Conservation (phyloP, 2,113 vertebrate genomes). For the Oncorhynchus mykiss region DNA sequence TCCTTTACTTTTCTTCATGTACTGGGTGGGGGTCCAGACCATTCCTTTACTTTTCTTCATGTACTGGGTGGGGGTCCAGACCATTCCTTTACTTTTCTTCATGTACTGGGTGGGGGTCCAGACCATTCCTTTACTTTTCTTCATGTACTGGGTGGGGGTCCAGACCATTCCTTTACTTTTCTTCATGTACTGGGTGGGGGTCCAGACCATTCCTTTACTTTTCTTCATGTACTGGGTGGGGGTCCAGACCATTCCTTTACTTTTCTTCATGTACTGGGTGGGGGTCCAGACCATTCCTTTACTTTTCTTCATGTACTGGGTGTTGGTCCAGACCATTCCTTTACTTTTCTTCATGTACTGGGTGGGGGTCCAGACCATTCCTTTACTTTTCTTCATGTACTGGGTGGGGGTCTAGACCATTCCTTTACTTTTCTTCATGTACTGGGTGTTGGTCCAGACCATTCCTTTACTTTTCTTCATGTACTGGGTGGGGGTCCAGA, state of each 20-base stretch:
- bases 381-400: not conserved
- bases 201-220: not conserved
- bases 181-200: no score
- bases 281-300: not conserved
- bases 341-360: not conserved
- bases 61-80: no score
- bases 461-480: constrained; percentile 4
- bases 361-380: not conserved
- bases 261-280: no score
- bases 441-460: no score
- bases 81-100: not conserved
- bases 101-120: no score
- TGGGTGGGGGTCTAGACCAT: no score
- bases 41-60: not conserved
- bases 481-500: not conserved
- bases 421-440: not conserved
- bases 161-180: not conserved
- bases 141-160: no score
- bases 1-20: not conserved
- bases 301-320: not conserved
- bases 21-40: no score
- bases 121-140: not conserved
- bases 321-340: not conserved
- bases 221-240: no score
- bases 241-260: not conserved